These are phyloP conservation scores for Synaphobranchus kaupii DNA, from an alignment of 2,797 vertebrate genomes.

Conservation along the genomic window DNA sequence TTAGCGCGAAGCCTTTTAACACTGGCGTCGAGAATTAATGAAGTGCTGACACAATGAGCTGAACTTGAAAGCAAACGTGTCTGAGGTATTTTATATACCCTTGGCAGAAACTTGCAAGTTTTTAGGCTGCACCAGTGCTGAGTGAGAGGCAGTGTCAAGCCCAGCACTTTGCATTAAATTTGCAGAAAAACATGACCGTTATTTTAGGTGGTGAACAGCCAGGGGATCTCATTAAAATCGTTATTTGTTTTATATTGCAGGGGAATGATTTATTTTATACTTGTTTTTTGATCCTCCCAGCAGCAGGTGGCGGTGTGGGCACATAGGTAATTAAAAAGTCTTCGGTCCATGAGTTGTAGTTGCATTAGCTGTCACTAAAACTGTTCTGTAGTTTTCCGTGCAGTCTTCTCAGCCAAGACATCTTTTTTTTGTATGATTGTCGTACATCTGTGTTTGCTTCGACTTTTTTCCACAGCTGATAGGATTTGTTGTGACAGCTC, in stretches of 20 bases:
- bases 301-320: slow-evolving; percentile 5
- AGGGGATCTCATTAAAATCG: too few relatives aligned
- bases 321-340: neutral
- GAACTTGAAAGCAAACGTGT: neutral
- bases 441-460: neutral
- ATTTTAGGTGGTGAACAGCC: neutral
- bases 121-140: too few relatives aligned
- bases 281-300: slow-evolving; percentile 27
- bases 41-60: neutral
- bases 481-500: slow-evolving; percentile 28
- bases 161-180: neutral
- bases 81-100: neutral
- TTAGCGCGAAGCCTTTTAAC: neutral
- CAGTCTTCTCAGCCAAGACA: neutral
- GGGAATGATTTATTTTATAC: neutral
- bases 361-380: neutral
- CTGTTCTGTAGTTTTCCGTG: neutral
- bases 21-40: neutral
- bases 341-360: neutral
- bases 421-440: neutral
- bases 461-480: slow-evolving; percentile 2
- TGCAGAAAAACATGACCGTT: neutral
- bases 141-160: neutral
- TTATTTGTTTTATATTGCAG: neutral
- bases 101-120: neutral